Conservation (phyloP, 2,797 vertebrate species). For the Ispidina picta region DNA sequence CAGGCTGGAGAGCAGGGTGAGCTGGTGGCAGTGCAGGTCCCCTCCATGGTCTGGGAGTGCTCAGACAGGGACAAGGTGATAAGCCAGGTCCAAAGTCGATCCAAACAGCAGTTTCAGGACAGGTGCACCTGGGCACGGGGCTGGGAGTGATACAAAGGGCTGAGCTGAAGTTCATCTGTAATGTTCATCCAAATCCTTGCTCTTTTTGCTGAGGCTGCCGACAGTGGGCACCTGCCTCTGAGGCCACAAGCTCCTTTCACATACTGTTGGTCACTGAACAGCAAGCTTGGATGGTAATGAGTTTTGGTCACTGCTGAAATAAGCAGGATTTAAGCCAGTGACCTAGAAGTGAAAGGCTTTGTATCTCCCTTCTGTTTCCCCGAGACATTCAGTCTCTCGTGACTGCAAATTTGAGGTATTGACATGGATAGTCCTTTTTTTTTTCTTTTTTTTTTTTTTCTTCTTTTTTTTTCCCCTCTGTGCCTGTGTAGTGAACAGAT, state of each 20-base stretch:
- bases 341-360: conserved; percentile 69
- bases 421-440: conserved; percentile 45
- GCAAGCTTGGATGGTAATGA: conserved; percentile 61
- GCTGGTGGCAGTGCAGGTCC: not conserved
- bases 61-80: not conserved
- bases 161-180: not conserved
- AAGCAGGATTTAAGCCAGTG: conserved; percentile 69
- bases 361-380: conserved; percentile 43
- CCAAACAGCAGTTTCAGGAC: not conserved
- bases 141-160: not conserved
- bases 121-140: not conserved
- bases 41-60: accelerated
- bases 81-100: not conserved
- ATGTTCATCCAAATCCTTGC: not conserved
- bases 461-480: not conserved
- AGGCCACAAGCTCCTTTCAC: conserved; percentile 65
- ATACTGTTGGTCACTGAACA: conserved; percentile 50
- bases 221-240: conserved; percentile 51
- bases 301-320: conserved; percentile 70
- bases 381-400: conserved; percentile 42
- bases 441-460: not conserved
- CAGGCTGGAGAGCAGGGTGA: not conserved
- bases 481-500: not conserved
- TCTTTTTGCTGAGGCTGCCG: conserved; percentile 17
- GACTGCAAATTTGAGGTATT: conserved; percentile 52